A percentile compares a stretch with the other conserved stretches of the same genome.
Evolutionary conservation across 2,888 invertebrate species (phyloP).

Genomic region (Drosophila kuntzei): DNA sequence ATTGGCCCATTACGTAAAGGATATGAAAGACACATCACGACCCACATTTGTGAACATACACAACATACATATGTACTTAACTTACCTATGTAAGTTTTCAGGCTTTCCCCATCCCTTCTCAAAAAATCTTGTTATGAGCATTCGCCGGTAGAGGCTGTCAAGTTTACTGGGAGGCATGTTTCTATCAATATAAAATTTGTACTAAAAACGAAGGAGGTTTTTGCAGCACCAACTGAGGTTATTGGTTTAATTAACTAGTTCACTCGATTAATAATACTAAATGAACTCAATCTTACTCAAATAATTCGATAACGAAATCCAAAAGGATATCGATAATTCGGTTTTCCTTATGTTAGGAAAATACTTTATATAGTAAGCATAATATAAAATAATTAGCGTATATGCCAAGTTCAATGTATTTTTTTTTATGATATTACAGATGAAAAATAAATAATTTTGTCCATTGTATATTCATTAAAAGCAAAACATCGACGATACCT

Average conservation of each 20-base stretch:
- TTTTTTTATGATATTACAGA: neutral
- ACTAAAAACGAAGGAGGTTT: constrained; percentile 25
- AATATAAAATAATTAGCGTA: no score
- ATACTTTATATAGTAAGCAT: neutral
- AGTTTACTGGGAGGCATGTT: constrained; percentile 88
- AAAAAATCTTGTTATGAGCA: constrained; percentile 96
- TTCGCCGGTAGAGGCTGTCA: constrained; percentile 93
- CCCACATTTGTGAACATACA: constrained; percentile 3
- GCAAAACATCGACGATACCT: neutral
- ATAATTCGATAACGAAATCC: neutral
- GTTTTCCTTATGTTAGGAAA: neutral
- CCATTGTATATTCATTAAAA: neutral
- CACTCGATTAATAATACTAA: constrained; percentile 17
- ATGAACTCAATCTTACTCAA: constrained; percentile 4
- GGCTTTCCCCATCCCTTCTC: constrained; percentile 99
- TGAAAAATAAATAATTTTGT: neutral
- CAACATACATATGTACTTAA: constrained; percentile 1
- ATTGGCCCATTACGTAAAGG: constrained; percentile 39
- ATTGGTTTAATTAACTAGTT: constrained; percentile 31
- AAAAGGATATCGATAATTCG: neutral
- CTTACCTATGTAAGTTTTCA: constrained; percentile 93
- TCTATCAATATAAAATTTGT: constrained; percentile 31
- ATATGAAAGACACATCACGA: constrained; percentile 10
- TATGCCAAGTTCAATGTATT: no score
- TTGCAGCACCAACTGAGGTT: constrained; percentile 24